phyloP scores from a whole-genome alignment of 2,888 invertebrate species.

The Unio pictorum region DNA sequence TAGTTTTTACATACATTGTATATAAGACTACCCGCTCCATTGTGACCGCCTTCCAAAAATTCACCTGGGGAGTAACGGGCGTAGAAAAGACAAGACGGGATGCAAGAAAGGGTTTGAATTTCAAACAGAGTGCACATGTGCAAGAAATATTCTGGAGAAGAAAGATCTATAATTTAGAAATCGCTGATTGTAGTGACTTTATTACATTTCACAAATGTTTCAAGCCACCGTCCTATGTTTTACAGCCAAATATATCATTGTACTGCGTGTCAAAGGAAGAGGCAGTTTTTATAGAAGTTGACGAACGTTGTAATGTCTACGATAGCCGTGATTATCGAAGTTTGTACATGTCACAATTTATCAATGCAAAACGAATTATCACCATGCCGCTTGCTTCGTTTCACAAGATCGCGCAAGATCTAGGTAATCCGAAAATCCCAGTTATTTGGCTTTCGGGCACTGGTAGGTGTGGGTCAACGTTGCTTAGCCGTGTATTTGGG shows the following conservation, averaged over 20 bases:
- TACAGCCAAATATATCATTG: slow-evolving; percentile 57
- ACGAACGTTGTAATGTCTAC: slow-evolving; percentile 48
- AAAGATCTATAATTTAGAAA: slow-evolving; percentile 49
- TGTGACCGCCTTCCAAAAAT: slow-evolving; percentile 58
- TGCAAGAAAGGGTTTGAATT: slow-evolving; percentile 55
- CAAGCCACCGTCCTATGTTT: slow-evolving; percentile 59
- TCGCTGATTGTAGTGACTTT: slow-evolving; percentile 58
- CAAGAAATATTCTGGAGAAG: slow-evolving; percentile 59
- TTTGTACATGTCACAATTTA: slow-evolving; percentile 57
- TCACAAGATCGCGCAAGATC: slow-evolving; percentile 61
- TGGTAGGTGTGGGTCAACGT: slow-evolving; percentile 59
- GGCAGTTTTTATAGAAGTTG: slow-evolving; percentile 60
- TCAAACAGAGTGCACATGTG: slow-evolving; percentile 63
- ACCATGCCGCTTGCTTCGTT: slow-evolving; percentile 64
- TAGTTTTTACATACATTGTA: slow-evolving; percentile 52
- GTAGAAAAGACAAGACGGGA: slow-evolving; percentile 58
- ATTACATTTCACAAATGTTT: slow-evolving; percentile 59
- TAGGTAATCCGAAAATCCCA: slow-evolving; percentile 59
- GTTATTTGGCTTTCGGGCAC: slow-evolving; percentile 58
- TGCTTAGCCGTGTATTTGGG: slow-evolving; percentile 57
- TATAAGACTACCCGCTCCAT: slow-evolving; percentile 52
- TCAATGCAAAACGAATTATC: slow-evolving; percentile 53
- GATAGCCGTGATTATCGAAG: slow-evolving; percentile 31
- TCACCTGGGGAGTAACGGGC: slow-evolving; percentile 62
- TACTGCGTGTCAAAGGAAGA: slow-evolving; percentile 60